Evolutionary conservation across 2,113 vertebrate species (phyloP), one percentile per base, ranked within the genome.

Genomic region (Tichodroma muraria): DNA sequence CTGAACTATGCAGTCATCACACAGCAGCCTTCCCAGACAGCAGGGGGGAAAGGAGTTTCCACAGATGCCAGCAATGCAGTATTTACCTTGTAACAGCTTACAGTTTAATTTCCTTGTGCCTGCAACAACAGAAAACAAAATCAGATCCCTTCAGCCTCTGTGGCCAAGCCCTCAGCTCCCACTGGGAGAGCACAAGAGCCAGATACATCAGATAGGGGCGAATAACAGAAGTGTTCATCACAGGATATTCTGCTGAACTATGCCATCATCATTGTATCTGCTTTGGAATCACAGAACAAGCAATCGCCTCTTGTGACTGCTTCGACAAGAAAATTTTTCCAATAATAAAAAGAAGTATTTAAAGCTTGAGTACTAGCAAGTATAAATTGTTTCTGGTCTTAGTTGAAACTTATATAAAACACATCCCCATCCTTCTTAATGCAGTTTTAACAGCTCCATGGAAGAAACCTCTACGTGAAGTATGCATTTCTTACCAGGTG

Each of bases 1-100:
- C 86, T 97, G 97, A 98, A 98, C 97, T 97, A 97, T 97, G 97
- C 59, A 1, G 17, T 97, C 97, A 97, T 97, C 97, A 97, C 70
- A 72, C 6, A 61, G 9, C 91, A 97, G 90, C 92, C 92, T 75
- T 10, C 15, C 21, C 61, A 37, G 4, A 50, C 4, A 49, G 5
- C 35, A 37, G 14, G 6, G 4, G 37, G 5, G 2, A 8, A 19
- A 12, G 6, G 3, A 15, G 6, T 13, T 54, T 24, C 35, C 7
- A 57, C 2, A 52, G 6, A 71, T 8, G 4, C 8, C 72, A 15
- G 7, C 28, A 75, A 23, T 6, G 37, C 6, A 50, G 0, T 19
- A 47, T 4, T 91, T 75, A 95, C 94, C 88, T 90, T 42, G 33
- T 12, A 71, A 78, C 15, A 44, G 54, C 13, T n/a, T 13, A 9